Conservation (phyloP, 2,888 invertebrate species). For the Hydraecia micacea region DNA sequence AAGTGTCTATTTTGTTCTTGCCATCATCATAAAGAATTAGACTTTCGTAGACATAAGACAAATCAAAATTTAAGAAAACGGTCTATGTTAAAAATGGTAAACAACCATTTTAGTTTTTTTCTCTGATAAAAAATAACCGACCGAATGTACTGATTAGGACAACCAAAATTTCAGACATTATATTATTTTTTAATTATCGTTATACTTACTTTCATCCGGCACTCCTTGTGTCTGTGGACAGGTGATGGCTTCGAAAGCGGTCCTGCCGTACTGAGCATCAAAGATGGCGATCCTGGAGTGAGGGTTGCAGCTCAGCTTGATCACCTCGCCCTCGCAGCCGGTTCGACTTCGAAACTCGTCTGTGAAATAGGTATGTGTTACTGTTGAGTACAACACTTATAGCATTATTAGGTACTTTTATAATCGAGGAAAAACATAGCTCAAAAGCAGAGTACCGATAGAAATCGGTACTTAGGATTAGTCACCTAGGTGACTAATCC, state of each 20-base stretch:
- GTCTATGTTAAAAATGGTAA: background rate
- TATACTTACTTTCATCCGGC: slow-evolving; percentile 94
- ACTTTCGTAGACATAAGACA: background rate
- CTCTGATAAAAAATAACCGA: background rate
- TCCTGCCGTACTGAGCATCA: slow-evolving; percentile 96
- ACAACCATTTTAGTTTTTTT: background rate
- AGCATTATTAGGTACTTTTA: background rate
- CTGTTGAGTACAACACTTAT: background rate
- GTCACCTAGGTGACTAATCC: too few relatives aligned
- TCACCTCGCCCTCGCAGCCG: slow-evolving; percentile 96
- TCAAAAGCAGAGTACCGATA: too few relatives aligned
- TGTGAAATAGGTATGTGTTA: slow-evolving; percentile 83
- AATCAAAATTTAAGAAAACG: background rate
- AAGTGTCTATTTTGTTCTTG: background rate
- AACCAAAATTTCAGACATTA: background rate
- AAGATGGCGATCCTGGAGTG: slow-evolving; percentile 96
- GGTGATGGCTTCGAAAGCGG: slow-evolving; percentile 93
- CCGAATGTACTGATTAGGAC: background rate
- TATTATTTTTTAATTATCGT: background rate
- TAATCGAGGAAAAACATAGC: background rate
- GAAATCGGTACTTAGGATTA: too few relatives aligned
- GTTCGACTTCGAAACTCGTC: slow-evolving; percentile 97
- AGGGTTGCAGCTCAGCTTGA: slow-evolving; percentile 95
- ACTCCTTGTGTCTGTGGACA: slow-evolving; percentile 95
- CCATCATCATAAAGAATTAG: background rate